Percentiles rank a stretch among this genome's conserved stretches.
phyloP scores from a whole-genome alignment of 2,113 vertebrate genomes.

The Dasyornis broadbenti region DNA sequence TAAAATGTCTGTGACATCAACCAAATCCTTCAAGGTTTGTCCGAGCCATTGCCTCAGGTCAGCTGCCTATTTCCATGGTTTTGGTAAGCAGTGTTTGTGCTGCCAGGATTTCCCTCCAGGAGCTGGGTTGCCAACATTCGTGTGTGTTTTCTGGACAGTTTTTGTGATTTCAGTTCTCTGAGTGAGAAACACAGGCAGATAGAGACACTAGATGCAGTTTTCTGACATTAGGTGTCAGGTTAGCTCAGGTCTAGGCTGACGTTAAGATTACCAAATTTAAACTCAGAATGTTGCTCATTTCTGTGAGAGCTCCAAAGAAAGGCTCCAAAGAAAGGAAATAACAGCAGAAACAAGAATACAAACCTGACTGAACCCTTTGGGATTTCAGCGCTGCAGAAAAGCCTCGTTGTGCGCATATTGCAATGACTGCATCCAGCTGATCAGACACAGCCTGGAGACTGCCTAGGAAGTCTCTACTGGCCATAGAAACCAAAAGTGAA shows the following conservation, averaged over 20 bases:
- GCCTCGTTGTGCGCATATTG: not conserved
- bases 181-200: not conserved
- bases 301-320: not conserved
- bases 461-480: not conserved
- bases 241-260: not conserved
- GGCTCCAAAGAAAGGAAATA: not conserved
- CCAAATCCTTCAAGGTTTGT: not conserved
- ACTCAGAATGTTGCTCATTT: fast-evolving
- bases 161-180: not conserved
- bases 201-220: not conserved
- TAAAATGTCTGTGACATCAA: not conserved
- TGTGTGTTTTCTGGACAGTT: not conserved
- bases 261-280: not conserved
- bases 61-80: not conserved
- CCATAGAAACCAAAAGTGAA: not conserved
- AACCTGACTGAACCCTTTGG: not conserved
- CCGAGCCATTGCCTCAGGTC: not conserved
- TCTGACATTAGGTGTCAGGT: not conserved
- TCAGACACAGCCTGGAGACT: not conserved
- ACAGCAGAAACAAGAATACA: not conserved
- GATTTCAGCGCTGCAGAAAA: not conserved
- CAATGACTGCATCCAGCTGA: not conserved
- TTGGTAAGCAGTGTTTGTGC: not conserved
- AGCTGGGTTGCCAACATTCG: not conserved
- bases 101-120: not conserved